These are phyloP conservation scores for Elachura formosa DNA, from an alignment of 2,113 vertebrate species.

Conservation along the genomic window DNA sequence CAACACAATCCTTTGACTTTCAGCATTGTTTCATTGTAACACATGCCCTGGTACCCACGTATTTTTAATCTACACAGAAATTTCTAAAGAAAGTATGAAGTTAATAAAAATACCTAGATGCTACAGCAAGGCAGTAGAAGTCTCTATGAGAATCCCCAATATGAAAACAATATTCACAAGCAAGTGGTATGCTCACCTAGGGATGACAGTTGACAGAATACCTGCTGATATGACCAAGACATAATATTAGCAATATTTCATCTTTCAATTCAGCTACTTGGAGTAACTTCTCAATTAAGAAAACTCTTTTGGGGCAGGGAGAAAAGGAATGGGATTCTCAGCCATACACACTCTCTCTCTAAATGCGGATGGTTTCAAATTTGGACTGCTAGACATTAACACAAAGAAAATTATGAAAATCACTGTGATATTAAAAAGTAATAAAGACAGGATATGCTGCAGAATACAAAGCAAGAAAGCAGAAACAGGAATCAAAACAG, in stretches of 20 bases:
- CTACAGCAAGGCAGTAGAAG: not conserved
- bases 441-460: not conserved
- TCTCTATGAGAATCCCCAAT: not conserved
- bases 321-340: not conserved
- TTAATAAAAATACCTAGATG: not conserved
- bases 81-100: not conserved
- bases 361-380: not conserved
- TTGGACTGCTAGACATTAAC: not conserved
- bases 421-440: not conserved
- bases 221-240: not conserved
- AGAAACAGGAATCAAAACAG: not conserved
- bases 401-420: not conserved
- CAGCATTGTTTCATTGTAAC: not conserved
- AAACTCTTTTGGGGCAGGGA: not conserved
- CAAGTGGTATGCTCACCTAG: not conserved
- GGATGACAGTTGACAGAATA: not conserved
- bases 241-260: not conserved
- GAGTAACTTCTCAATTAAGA: not conserved
- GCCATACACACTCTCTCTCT: not conserved
- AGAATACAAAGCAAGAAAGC: not conserved
- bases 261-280: not conserved
- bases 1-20: not conserved
- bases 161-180: not conserved
- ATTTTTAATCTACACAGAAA: not conserved
- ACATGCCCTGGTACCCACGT: not conserved